Conservation (phyloP, 2,113 vertebrate species). For the Chaetodon auriga region DNA sequence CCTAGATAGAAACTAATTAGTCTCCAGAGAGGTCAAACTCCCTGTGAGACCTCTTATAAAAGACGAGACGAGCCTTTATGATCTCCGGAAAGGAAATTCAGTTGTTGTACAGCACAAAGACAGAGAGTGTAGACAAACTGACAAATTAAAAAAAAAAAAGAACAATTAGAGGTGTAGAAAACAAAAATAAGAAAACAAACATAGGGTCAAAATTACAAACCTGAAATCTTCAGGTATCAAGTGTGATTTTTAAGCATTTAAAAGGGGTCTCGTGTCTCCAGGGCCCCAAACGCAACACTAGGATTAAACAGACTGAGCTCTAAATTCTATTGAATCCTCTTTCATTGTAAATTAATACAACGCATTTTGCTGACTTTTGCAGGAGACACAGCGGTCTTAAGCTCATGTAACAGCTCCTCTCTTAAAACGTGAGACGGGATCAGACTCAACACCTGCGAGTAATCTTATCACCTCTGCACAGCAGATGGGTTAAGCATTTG, state of each 20-base stretch:
- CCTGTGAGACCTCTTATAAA: not conserved
- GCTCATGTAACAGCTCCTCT: constrained; percentile 21
- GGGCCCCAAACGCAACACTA: not conserved
- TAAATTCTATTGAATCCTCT: constrained; percentile 24
- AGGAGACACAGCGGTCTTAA: constrained; percentile 27
- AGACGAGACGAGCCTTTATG: not conserved
- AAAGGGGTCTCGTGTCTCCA: not conserved
- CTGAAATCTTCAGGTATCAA: not conserved
- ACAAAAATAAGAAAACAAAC: not conserved
- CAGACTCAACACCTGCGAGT: constrained; percentile 55
- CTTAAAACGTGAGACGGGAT: constrained; percentile 29
- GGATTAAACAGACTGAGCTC: not conserved
- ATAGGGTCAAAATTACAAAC: not conserved
- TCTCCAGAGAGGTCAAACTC: not conserved
- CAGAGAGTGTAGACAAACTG: no score
- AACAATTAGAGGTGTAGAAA: not conserved
- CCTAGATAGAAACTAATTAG: not conserved
- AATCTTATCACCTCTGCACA: constrained; percentile 42
- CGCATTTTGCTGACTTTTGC: constrained; percentile 14
- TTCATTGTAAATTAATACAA: constrained; percentile 12
- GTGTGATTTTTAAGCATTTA: no score
- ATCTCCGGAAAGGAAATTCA: not conserved
- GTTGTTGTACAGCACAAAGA: not conserved
- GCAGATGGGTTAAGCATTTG: constrained; percentile 66
- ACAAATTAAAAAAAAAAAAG: not conserved